Base-by-base conservation (phyloP, 2,888 invertebrate species). In the Ctenicera cuprea region DNA sequence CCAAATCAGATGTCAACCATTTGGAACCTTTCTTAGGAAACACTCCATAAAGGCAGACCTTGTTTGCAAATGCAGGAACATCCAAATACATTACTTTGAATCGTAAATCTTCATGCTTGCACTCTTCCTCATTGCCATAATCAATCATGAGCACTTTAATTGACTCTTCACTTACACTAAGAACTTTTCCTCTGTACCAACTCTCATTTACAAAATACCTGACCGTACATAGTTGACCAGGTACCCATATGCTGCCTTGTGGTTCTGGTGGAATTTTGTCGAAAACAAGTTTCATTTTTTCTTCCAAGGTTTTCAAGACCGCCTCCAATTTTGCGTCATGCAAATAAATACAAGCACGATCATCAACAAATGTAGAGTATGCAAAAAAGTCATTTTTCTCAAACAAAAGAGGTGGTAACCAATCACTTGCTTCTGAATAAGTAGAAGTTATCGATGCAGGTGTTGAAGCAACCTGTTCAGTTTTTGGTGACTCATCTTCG, bases 71-170 rank as follows among this genome's bases (percentile, higher is more conserved):
- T 12, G 90, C 89, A 0, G 94, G 94, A 69, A 94, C 88, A 62
- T 93, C 88, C 0, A 90, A 87, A 54, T 93, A 89, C 4, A 91
- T 89, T 0, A 93, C 88, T 78, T 89, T 89, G 76, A 91, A 92
- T 18, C 92, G 88, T 63, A 96, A 81, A 65, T 91, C 89, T 0
- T 87, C 84, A 12, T 89, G 87, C 0, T 87, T 79, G 71, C 93
- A 91, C 0, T 85, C 84, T 84, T 96, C 96, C 45, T 90, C 88
- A 82, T 95, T 96, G 0, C 97, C 97, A 82, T 94, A 97, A 87
- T 97, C 97, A 0, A 96, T 89, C 86, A 94, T 95, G 64, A 90
- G 88, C 0, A 95, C 91, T 67, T 88, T 76, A 75, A 92, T 87
- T 64, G 82, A 80, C 1, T 86, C 78, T 71, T 89, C 87, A 45